Evolutionary conservation across 1,140 invertebrate species (phyloP), one percentile per base, ranked within the genome.

Genomic region (Drosophila bipectinata): DNA sequence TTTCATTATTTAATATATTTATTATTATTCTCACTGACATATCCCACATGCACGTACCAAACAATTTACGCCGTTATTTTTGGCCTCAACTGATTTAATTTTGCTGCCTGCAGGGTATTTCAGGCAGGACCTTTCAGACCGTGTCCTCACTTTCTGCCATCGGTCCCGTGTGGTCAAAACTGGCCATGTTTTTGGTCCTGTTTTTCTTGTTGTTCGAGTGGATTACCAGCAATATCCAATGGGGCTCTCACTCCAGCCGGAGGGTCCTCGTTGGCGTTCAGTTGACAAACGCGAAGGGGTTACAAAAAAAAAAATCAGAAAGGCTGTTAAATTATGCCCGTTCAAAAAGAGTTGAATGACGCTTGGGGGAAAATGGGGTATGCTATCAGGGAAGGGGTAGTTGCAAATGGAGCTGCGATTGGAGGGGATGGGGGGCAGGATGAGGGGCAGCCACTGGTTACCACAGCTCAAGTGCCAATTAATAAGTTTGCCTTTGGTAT

Each of bases 401-500:
- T 14, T n/a, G 39, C 39, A 6, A 41, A 44, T 18, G 41, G 14
- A 26, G 51, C 26, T 41, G 32, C 53, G 21, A 9, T 53, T 15
- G 24, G 26, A 10, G 34, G 34, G 26, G 51, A 39, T 18, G 14
- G 34, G 34, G 48, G 18, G 51, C 37, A 14, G 48, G 44, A 39
- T 47, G 39, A 21, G 21, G 55, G 66, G 56, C 37, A 49, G 72
- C 60, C 54, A 41, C 71, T 74, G 69, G 72, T 64, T 72, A 84
- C 82, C 78, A 74, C 82, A 78, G 69, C 83, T 82, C 82, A 87
- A 85, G 82, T 85, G 82, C 83, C 82, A 85, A 85, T 85, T 87
- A 85, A 85, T 88, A 87, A 87, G 82, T 88, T 85, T 81, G 73
- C 82, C 61, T 81, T 71, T 67, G 82, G 78, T 71, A 81, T 72